Percentiles rank a stretch among this genome's conserved stretches.
These are phyloP conservation scores for Graptemys geographica DNA, from an alignment of 2,797 vertebrate species.

Conservation along the genomic window DNA sequence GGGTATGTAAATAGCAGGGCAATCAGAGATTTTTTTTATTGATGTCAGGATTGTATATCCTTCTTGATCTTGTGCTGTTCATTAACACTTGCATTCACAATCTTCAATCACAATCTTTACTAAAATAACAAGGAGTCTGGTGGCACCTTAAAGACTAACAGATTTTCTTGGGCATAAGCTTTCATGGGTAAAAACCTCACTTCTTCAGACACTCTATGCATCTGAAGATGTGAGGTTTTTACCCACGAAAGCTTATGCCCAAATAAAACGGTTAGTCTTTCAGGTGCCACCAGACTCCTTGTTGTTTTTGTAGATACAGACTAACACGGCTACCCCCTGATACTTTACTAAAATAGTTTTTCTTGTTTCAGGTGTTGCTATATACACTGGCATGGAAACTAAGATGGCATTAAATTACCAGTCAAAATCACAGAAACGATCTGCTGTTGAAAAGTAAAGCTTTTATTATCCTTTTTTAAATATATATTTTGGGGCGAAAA, in stretches of 20 bases:
- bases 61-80: not conserved
- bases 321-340: no score
- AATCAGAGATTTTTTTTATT: not conserved
- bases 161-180: no score
- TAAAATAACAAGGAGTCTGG: not conserved
- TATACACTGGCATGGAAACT: conserved; percentile 99
- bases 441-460: conserved; percentile 96
- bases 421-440: conserved; percentile 96
- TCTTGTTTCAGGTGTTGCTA: conserved; percentile 88
- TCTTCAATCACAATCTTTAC: not conserved
- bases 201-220: no score
- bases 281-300: no score
- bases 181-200: no score
- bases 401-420: conserved; percentile 99
- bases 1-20: not conserved
- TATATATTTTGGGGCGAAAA: not conserved
- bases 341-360: not conserved
- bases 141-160: no score
- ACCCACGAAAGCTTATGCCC: no score
- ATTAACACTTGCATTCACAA: not conserved
- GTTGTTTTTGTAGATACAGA: no score
- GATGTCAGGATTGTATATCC: not conserved
- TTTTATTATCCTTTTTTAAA: not conserved
- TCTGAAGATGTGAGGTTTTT: no score
- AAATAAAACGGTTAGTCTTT: no score